Evolutionary conservation across 2,113 vertebrate species (phyloP), one percentile per base, ranked within the genome.

Genomic region (Plectropomus leopardus): DNA sequence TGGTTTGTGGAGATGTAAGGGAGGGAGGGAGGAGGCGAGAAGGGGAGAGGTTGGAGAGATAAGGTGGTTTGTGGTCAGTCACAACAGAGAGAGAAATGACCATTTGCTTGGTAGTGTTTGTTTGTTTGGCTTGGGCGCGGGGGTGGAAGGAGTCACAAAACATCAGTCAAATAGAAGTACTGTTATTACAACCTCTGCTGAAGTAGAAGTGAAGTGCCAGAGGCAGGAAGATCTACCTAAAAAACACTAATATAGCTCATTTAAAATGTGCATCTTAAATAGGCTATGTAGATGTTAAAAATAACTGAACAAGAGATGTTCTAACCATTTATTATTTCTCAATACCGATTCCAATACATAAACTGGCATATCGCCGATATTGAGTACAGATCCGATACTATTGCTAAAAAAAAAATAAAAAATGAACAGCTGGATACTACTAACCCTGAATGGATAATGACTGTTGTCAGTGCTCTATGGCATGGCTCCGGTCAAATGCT

Each of bases 41-140:
- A 67, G 87, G 82, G 74, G 91, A 4, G 1, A 68, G 70, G 21
- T 47, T 66, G 47, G 34, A 36, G 72, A 88, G 84, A 86, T 90
- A 94, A 90, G 85, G 83, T 63, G 71, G 83, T 92, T 93, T 92
- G 88, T 94, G 88, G 93, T 95, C 89, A 83, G 88, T 92, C 59
- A 89, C 83, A 94, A 93, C 94, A 95, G 67, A 65, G 72, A 65
- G 72, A 84, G 70, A 77, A 77, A 59, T 86, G 84, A 90, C 90
- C 90, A 92, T 92, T 89, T 90, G 86, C 83, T 88, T 90, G 92
- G 85, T 16, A 11, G 59, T 17, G 79, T 72, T 89, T 95, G n/a
- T 90, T 93, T 78, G 66, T 89, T 93, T 94, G 81, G 89, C 84
- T 7, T 2, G 32, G 72, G 50, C 40, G 44, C 15, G 2, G 32